Base-by-base conservation (phyloP, 53 echinoderm and acorn worm species). In the Mesocentrotus franciscanus region DNA sequence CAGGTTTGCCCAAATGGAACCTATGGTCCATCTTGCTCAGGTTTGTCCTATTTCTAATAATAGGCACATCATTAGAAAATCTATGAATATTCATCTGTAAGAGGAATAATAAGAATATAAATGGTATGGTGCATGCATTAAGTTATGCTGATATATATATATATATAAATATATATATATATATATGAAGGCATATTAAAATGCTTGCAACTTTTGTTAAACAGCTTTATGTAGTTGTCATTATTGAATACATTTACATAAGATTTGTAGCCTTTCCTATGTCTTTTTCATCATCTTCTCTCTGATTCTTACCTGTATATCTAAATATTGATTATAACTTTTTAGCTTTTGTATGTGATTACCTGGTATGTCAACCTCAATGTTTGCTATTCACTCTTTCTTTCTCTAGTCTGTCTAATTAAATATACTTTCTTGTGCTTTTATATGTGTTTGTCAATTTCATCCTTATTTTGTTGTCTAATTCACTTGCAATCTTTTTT, bases 1-100 rank as follows among this genome's bases (percentile, higher is more conserved):
- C 71, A 75, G 72, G 57, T 95, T 22, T 98, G 98, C 39, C 58
- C 76, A 20, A 32, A 26, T 20, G 94, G 94, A 34, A 56, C 10
- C 22, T 93, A 60, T 81, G 94, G 94, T 29, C 8, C 68, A 4
- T 42, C 64, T 39, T 89, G 89, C 83, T 59, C 94, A 60, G 94
- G 94, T 93, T 22, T 15, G 62, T 33, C 27, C 39, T 4, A 27
- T 17, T 60, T 42, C 20, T 22, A 81, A 8, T 81, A 3, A 35
- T 20, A 18, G 74, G 74, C 74, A 74, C 32, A 74, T 29, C 30
- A 8, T 62, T 74, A 74, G 10, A 14, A 11, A 74, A 74, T 62
- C 62, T 1, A 0, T 62, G 17, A 62, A 49, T 49, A 49, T 4
- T 49, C 49, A 49, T 49, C 49, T 49, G 49, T 49, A 49, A 49